phyloP scores from a whole-genome alignment of 92 coral and sea anemone genomes.

The Heteractis magnifica region DNA sequence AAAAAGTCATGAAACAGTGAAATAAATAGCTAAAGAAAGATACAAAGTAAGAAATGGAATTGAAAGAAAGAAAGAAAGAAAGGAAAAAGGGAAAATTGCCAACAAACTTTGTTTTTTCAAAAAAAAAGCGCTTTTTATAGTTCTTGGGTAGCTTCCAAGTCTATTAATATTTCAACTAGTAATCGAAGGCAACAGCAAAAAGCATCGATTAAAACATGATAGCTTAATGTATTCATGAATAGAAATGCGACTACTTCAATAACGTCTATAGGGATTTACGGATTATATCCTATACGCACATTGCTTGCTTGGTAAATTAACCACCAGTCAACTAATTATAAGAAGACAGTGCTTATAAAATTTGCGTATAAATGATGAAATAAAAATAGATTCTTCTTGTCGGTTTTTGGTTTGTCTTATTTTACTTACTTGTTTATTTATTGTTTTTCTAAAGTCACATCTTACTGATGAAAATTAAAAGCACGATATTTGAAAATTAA shows the following conservation, averaged over 20 bases:
- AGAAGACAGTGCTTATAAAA: no score
- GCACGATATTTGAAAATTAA: no score
- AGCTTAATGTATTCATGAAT: background rate
- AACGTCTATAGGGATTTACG: background rate
- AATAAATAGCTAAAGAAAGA: background rate
- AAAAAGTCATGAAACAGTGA: background rate
- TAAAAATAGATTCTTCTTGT: no score
- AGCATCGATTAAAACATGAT: background rate
- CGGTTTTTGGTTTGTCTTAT: no score
- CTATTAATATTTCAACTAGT: background rate
- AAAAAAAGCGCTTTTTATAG: background rate
- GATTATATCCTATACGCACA: background rate
- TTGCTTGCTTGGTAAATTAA: no score
- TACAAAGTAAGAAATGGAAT: background rate
- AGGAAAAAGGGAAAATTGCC: background rate
- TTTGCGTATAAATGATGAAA: no score
- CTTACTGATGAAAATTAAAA: no score
- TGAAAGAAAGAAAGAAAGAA: background rate
- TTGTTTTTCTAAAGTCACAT: no score
- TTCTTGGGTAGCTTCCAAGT: background rate
- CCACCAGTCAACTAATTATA: background rate
- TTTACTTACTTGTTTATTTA: no score
- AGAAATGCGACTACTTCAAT: background rate
- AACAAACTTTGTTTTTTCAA: background rate
- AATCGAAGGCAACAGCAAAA: background rate